phyloP scores from a whole-genome alignment of 2,113 vertebrate species.

The Aythya baeri region DNA sequence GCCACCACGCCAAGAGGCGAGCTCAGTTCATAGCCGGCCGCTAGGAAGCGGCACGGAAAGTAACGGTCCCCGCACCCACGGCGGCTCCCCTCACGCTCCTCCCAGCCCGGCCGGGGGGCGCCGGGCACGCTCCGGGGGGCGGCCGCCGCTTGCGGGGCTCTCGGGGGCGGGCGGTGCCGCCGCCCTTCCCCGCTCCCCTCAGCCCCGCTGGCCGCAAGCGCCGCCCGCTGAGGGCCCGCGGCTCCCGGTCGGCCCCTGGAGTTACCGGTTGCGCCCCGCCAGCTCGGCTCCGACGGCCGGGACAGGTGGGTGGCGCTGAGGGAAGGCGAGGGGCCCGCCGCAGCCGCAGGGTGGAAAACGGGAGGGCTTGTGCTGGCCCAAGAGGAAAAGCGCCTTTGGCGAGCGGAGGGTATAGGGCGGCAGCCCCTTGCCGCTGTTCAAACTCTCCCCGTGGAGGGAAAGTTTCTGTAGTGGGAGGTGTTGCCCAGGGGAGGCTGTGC shows the following conservation, averaged over 20 bases:
- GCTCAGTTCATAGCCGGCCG: too few species aligned
- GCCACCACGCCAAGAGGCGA: too few species aligned
- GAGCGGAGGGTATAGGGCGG: rapidly evolving
- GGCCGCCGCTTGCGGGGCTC: too few species aligned
- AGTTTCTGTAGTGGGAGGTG: not conserved
- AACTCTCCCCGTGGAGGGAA: not conserved
- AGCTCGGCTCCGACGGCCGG: not conserved
- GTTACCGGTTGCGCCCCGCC: not conserved
- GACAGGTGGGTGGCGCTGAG: constrained; percentile 22
- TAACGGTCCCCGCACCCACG: too few species aligned
- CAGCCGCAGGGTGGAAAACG: not conserved
- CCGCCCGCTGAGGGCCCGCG: not conserved
- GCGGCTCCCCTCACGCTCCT: too few species aligned
- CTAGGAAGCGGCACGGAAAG: too few species aligned
- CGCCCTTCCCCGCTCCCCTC: not conserved
- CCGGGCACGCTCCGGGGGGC: too few species aligned
- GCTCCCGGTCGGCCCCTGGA: not conserved
- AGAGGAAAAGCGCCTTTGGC: not conserved
- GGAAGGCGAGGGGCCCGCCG: too few species aligned
- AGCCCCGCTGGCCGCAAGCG: not conserved
- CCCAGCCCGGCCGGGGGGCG: too few species aligned
- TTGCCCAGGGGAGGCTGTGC: not conserved
- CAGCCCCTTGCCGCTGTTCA: not conserved
- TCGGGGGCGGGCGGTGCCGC: too few species aligned
- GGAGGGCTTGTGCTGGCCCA: rapidly evolving